Conservation (phyloP, 2,888 invertebrate species). For the Melanostoma scalare region DNA sequence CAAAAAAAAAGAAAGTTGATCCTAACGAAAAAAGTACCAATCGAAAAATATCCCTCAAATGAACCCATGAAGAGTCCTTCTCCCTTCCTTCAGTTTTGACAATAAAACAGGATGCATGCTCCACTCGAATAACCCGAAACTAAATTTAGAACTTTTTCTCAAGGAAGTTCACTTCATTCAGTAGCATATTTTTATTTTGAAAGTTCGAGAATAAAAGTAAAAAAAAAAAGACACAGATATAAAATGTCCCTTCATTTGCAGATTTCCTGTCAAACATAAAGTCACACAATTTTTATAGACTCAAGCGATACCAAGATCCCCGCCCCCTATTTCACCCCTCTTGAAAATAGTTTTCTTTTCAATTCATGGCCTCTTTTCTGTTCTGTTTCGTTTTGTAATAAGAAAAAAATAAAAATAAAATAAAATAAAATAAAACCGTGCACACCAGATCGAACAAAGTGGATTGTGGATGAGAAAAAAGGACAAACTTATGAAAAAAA, state of each 20-base stretch:
- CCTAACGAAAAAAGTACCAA: conserved; percentile 54
- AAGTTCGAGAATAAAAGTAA: conserved; percentile 8
- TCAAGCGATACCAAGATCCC: conserved; percentile 55
- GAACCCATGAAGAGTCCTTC: conserved; percentile 32
- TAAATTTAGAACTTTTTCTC: conserved; percentile 50
- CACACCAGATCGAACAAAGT: conserved; percentile 28
- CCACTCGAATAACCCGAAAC: conserved; percentile 54
- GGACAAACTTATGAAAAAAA: conserved; percentile 37
- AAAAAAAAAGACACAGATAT: conserved; percentile 8
- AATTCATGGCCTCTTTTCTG: conserved; percentile 35
- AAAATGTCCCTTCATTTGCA: conserved; percentile 69
- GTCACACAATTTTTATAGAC: conserved; percentile 67
- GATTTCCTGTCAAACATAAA: conserved; percentile 73
- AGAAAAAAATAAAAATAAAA: neutral
- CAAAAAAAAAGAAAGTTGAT: conserved; percentile 30
- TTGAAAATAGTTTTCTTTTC: conserved; percentile 55
- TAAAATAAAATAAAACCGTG: neutral
- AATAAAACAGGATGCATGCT: conserved; percentile 66
- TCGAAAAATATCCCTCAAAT: conserved; percentile 23
- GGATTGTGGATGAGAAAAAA: conserved; percentile 24
- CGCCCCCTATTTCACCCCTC: neutral
- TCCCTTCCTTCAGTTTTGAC: conserved; percentile 23
- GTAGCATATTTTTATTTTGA: conserved; percentile 43
- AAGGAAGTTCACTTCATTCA: conserved; percentile 65
- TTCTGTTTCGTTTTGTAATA: neutral